These are phyloP conservation scores for Zoanthus gigantus DNA, from an alignment of 92 coral and sea anemone genomes.

Conservation along the genomic window DNA sequence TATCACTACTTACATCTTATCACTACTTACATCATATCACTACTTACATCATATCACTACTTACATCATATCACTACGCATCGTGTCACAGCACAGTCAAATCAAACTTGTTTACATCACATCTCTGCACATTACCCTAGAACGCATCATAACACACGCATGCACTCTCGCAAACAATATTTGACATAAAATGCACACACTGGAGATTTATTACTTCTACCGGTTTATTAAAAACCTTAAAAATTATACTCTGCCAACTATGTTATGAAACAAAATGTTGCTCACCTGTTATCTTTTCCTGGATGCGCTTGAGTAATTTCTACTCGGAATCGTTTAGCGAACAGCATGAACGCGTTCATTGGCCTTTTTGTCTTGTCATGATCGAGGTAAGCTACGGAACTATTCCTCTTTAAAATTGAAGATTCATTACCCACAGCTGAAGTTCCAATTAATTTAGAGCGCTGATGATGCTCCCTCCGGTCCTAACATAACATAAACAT, in stretches of 20 bases:
- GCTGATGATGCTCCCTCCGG: constrained; percentile 83
- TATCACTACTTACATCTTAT: too few species aligned
- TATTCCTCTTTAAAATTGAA: constrained; percentile 58
- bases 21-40: not conserved
- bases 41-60: not conserved
- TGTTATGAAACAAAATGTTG: not conserved
- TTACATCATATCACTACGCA: not conserved
- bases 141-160: not conserved
- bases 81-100: not conserved
- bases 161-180: not conserved
- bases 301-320: constrained; percentile 98
- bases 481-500: constrained; percentile 60
- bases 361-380: constrained; percentile 83
- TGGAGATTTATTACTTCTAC: not conserved
- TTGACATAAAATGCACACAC: too few species aligned
- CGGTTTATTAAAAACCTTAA: not conserved
- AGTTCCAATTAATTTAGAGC: constrained; percentile 48
- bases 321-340: constrained; percentile 90
- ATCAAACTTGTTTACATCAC: not conserved
- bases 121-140: not conserved
- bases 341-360: constrained; percentile 99
- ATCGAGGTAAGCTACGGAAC: constrained; percentile 57
- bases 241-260: not conserved
- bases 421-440: constrained; percentile 51
- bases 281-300: constrained; percentile 96